A percentile compares a stretch with the other conserved stretches of the same genome.
Evolutionary conservation across 2,113 vertebrate species (phyloP).

Genomic region (Gallinago undulata): DNA sequence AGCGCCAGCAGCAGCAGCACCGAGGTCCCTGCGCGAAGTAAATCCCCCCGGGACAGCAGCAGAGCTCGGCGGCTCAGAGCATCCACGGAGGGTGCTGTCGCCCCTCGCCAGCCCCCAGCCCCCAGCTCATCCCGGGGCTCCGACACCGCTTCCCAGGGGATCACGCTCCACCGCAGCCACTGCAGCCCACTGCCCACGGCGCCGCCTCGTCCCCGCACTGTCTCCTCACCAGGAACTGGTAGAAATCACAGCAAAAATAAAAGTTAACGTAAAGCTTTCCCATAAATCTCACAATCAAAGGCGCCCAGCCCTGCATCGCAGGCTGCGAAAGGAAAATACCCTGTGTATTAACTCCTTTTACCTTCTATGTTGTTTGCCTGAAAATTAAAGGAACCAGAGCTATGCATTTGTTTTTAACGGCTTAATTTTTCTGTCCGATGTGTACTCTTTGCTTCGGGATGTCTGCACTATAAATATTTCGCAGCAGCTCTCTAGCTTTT

Average conservation of each 20-base stretch:
- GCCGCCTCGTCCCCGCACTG: rapidly evolving
- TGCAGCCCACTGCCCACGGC: not conserved
- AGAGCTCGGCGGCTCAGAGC: not conserved
- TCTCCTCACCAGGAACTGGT: not conserved
- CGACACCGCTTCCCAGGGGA: not conserved
- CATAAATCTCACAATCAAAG: not conserved
- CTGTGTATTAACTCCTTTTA: not conserved
- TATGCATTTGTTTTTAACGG: not conserved
- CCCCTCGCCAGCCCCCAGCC: rapidly evolving
- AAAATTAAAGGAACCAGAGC: not conserved
- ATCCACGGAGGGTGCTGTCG: rapidly evolving
- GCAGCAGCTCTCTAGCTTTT: constrained; percentile 58
- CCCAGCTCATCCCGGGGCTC: not conserved
- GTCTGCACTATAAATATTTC: not conserved
- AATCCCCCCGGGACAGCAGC: not conserved
- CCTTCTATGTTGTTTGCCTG: not conserved
- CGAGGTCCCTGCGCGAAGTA: rapidly evolving
- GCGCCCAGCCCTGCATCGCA: not conserved
- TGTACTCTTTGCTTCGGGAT: not conserved
- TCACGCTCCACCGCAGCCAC: rapidly evolving
- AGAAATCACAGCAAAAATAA: not conserved
- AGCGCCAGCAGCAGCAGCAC: not conserved
- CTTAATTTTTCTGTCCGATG: constrained; percentile 22
- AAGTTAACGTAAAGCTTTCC: not conserved
- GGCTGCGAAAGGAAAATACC: not conserved